Evolutionary conservation across 2,797 vertebrate species (phyloP).

Genomic region (Ibycter americanus): DNA sequence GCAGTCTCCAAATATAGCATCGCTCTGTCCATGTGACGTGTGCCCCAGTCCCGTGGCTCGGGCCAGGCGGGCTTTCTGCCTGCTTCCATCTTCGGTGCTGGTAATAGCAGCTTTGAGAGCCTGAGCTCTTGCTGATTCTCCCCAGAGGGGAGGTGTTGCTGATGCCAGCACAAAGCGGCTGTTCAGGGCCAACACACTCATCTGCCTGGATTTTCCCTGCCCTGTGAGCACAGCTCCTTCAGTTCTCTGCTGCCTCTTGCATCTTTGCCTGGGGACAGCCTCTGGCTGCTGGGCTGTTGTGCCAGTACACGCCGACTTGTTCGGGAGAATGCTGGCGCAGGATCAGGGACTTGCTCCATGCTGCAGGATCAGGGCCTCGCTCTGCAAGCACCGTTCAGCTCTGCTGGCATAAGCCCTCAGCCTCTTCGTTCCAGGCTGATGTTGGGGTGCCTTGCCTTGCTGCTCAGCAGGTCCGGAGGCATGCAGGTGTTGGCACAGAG

Average conservation of each 20-base stretch:
- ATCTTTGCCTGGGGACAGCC: not conserved
- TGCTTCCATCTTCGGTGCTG: slow-evolving; percentile 8
- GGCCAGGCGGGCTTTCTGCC: not conserved
- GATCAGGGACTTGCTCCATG: not conserved
- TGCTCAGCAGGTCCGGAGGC: not conserved
- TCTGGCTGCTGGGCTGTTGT: not conserved
- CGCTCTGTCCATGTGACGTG: not conserved
- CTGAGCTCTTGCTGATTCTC: not conserved
- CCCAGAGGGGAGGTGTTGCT: not conserved
- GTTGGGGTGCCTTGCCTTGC: not conserved
- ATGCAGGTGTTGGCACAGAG: not conserved
- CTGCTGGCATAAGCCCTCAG: not conserved
- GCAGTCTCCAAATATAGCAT: slow-evolving; percentile 15
- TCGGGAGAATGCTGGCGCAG: not conserved
- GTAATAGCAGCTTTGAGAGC: not conserved
- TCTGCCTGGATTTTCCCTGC: not conserved
- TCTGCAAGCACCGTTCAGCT: not conserved
- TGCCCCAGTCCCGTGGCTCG: not conserved
- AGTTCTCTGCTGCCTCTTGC: not conserved
- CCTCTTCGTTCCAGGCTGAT: not conserved
- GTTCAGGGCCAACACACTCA: not conserved
- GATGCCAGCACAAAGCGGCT: not conserved
- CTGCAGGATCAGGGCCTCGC: not conserved
- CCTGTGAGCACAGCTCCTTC: not conserved
- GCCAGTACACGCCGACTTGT: not conserved